Conservation (phyloP, 2,888 invertebrate species). For the Phengaris alcon region DNA sequence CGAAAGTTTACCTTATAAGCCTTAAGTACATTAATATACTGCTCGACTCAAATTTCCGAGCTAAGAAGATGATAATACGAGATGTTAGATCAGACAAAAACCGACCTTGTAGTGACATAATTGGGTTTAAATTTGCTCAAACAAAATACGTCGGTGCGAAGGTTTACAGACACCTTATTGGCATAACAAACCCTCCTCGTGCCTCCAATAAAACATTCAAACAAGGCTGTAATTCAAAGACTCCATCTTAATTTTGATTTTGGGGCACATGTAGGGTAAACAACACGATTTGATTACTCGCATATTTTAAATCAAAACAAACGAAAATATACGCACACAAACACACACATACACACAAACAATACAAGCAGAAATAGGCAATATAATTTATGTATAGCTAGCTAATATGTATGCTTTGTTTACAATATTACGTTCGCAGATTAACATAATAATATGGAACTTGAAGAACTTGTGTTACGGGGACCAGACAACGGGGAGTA, state of each 20-base stretch:
- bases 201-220: conserved; percentile 63
- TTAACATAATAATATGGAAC: too few relatives aligned
- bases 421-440: too few relatives aligned
- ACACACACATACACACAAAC: background rate
- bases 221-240: conserved; percentile 59
- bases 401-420: too few relatives aligned
- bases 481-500: too few relatives aligned
- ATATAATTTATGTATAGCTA: too few relatives aligned
- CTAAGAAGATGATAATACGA: conserved; percentile 30
- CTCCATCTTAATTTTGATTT: conserved; percentile 38
- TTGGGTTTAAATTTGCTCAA: conserved; percentile 25
- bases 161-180: conserved; percentile 48
- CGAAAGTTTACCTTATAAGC: conserved; percentile 40
- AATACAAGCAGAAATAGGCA: too few relatives aligned
- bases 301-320: conserved; percentile 18
- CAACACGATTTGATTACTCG: conserved; percentile 4
- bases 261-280: conserved; percentile 23
- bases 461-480: too few relatives aligned
- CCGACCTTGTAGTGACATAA: background rate
- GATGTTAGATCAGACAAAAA: conserved; percentile 5
- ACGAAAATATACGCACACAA: background rate
- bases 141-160: background rate
- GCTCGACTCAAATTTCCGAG: conserved; percentile 37
- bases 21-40: conserved; percentile 48
- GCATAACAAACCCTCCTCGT: conserved; percentile 56